Base-by-base conservation (phyloP, 2,113 vertebrate species). In the Colaptes auratus region DNA sequence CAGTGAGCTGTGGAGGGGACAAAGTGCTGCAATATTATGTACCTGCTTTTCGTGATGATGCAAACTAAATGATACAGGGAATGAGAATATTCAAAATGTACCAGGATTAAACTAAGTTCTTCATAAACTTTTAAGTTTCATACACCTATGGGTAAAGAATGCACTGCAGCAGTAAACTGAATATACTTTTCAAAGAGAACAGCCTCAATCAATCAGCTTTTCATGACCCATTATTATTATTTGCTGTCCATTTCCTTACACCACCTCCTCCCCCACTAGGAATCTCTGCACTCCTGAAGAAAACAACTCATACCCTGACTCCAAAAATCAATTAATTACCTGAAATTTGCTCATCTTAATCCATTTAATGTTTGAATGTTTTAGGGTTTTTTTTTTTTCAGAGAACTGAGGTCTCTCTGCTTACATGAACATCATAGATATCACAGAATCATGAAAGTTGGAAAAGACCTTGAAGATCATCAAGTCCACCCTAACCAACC, bases 381-480 rank as follows among this genome's bases (percentile, higher is more conserved):
- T 92, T 69, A n/a, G n/a, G n/a, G n/a, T n/a, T n/a, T n/a, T n/a
- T 27, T 67, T 15, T 77, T 71, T 93, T 87, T 59, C 65, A 78
- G 44, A 82, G 67, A 89, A 60, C 21, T 66, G 2, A 67, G 12
- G 52, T 73, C 7, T 69, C 14, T 3, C 0, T 30, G 20, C 3
- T 67, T 52, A 48, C 23, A 6, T 35, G 60, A 59, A 86, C 55
- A 69, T 21, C 33, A 30, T 12, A 39, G 39, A 39, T 39, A 44
- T 44, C 42, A 44, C 15, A 42, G 42, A 42, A 14, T 42, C 42
- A 42, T 42, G 6, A 15, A 44, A 44, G 42, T 44, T 44, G 42
- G 42, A 44, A 44, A 15, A 15, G 42, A 44, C 42, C 42, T 15
- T 7, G 6, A 44, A 15, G 42, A 44, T 44, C 42, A 44, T 13